Evolutionary conservation across 1,140 invertebrate genomes (phyloP), one percentile per base, ranked within the genome.

Genomic region (Platorchestia sp.): DNA sequence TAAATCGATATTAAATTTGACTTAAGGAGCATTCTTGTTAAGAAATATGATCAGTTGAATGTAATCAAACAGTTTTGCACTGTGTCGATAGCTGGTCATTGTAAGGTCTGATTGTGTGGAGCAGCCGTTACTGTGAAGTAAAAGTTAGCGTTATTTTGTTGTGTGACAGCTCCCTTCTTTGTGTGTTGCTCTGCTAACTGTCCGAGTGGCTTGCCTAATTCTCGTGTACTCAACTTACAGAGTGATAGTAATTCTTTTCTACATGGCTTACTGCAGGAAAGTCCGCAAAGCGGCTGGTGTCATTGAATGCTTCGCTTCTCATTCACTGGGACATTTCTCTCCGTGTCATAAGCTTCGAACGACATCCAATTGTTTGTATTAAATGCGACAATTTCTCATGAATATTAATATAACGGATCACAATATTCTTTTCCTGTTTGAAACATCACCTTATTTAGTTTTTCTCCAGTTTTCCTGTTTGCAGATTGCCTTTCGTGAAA

Each of bases 151-250:
- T 89, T 19, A 89, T 5, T 89, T 89, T 89, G 43, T 22, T 89
- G 87, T 86, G 86, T 89, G 87, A 41, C 7, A 89, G 14, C 42
- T 41, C 43, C 41, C 41, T 44, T 89, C 41, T 22, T 89, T 89
- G 5, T 42, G 41, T 86, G 86, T 75, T 86, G 87, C 41, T 89
- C n/a, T 42, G 10, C 43, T 89, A 89, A 89, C 87, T 44, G 87
- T 89, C 43, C 41, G 87, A 89, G 87, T 89, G 87, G 27, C 43
- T 89, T 89, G n/a, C 87, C 87, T 89, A 89, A 89, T 44, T 19
- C n/a, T 89, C 14, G 87, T 89, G 14, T 5, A 41, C 42, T 7
- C 27, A 89, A 89, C 41, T 89, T 16, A 89, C 42, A 3, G 87
- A 5, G 86, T 6, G 47, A 27, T 75, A 36, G 10, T 75, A 36